These are phyloP conservation scores for Phyllotis vaccarum DNA, from an alignment of 2,797 vertebrate species.

Conservation along the genomic window DNA sequence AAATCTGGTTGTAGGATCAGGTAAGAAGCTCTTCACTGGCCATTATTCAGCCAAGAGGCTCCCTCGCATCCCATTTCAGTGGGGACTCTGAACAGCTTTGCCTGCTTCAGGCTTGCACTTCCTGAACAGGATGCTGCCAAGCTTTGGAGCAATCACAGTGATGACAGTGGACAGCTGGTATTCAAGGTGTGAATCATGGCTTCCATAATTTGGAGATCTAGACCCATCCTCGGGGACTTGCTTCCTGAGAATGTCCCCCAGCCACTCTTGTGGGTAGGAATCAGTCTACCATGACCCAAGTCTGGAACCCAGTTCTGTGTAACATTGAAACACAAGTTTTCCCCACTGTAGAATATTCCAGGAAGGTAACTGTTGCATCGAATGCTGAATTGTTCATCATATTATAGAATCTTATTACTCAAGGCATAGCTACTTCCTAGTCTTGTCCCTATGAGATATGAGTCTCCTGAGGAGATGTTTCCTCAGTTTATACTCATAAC, in stretches of 20 bases:
- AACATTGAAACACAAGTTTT: background rate
- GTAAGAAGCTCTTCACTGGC: no score
- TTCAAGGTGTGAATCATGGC: no score
- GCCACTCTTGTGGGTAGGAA: background rate
- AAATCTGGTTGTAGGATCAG: background rate
- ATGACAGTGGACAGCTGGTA: background rate
- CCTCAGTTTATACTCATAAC: background rate
- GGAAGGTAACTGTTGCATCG: background rate
- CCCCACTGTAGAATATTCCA: background rate
- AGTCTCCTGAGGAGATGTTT: accelerated
- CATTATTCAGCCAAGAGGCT: no score
- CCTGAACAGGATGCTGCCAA: no score
- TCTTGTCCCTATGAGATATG: no score
- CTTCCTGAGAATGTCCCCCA: background rate
- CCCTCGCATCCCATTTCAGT: background rate
- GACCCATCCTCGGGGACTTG: background rate
- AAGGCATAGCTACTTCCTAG: accelerated
- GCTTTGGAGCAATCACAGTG: background rate
- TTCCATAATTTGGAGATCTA: background rate
- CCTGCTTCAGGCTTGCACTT: background rate
- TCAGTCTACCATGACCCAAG: background rate
- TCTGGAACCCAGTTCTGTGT: background rate
- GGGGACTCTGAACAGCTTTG: background rate
- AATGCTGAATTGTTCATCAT: background rate
- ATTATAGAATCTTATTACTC: background rate